Evolutionary conservation across 2,797 vertebrate genomes (phyloP), one percentile per base, ranked within the genome.

Genomic region (Dermochelys coriacea): DNA sequence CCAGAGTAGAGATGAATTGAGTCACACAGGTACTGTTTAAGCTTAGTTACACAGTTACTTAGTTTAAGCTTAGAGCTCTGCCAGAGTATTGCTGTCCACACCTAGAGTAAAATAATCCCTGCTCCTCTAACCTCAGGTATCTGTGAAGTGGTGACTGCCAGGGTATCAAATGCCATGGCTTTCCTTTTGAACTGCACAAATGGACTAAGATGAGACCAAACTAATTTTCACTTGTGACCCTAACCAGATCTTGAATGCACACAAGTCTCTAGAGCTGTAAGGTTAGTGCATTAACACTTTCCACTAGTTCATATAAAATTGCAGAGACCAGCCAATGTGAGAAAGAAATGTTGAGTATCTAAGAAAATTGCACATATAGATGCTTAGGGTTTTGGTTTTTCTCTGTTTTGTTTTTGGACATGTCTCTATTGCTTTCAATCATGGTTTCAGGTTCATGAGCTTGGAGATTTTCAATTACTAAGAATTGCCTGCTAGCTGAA

Each of bases 381-480:
- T 51, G 29, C 59, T 89, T 77, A 91, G 57, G 14, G 47, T 68
- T 93, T 96, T 92, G 79, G 45, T 83, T 91, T 89, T 84, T 88
- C 96, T 94, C 93, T 90, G 19, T n/a, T 71, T 41, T 71, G 19
- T 41, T 71, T 79, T 93, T 95, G 93, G 97, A 95, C 84, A 37
- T 94, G 90, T 96, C 82, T 94, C 92, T 93, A 78, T 94, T 96
- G 94, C 90, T 97, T 98, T 98, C 98, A 98, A 97, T 98, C 98
- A 98, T 98, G 94, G 4, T 95, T 95, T 97, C 94, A 97, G 97
- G 97, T 95, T 97, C 92, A 97, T 96, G 96, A 80, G 97, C 97
- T 98, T 88, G 89, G 95, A 98, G 96, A 98, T 96, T 96, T 97
- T 98, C 98, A 97, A 98, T 97, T 98, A 97, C 97, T 95, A 94